Conservation (phyloP, 2,797 vertebrate genomes). For the Muraenolepis orangiensis region DNA sequence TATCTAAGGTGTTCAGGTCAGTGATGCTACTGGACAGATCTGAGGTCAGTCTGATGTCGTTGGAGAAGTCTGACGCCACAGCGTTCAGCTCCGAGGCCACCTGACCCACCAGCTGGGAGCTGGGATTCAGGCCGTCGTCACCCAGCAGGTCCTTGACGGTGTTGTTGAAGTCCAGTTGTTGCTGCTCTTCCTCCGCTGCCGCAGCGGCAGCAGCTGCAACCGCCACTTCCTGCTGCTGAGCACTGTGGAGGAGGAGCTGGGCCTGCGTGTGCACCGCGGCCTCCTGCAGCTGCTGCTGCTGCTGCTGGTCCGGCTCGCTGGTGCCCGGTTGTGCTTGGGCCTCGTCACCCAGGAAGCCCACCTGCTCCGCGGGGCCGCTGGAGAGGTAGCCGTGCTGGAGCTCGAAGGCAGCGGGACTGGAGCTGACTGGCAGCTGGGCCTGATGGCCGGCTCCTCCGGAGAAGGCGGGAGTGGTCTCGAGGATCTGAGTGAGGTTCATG, state of each 20-base stretch:
- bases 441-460: constrained; percentile 74
- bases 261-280: constrained; percentile 59
- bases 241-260: constrained; percentile 73
- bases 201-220: not conserved
- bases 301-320: constrained; percentile 76
- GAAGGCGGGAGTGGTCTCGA: constrained; percentile 88
- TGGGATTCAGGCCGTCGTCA: constrained; percentile 90
- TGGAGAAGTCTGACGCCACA: constrained; percentile 91
- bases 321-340: constrained; percentile 91
- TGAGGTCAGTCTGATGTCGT: constrained; percentile 93
- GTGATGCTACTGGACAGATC: constrained; percentile 99
- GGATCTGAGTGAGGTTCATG: constrained; percentile 98
- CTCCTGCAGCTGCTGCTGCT: constrained; percentile 58
- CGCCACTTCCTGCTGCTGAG: constrained; percentile 65
- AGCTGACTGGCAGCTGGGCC: constrained; percentile 77
- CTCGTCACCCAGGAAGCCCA: constrained; percentile 85
- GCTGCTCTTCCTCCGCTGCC: constrained; percentile 62
- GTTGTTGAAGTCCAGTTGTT: constrained; percentile 92
- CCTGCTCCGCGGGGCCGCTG: constrained; percentile 80
- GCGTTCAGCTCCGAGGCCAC: constrained; percentile 89
- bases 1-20: constrained; percentile 96
- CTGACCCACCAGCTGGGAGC: constrained; percentile 92
- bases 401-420: constrained; percentile 92
- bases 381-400: constrained; percentile 96
- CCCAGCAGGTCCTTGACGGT: constrained; percentile 96